Conservation (phyloP, 2,888 invertebrate genomes). For the Agrilus biguttatus region DNA sequence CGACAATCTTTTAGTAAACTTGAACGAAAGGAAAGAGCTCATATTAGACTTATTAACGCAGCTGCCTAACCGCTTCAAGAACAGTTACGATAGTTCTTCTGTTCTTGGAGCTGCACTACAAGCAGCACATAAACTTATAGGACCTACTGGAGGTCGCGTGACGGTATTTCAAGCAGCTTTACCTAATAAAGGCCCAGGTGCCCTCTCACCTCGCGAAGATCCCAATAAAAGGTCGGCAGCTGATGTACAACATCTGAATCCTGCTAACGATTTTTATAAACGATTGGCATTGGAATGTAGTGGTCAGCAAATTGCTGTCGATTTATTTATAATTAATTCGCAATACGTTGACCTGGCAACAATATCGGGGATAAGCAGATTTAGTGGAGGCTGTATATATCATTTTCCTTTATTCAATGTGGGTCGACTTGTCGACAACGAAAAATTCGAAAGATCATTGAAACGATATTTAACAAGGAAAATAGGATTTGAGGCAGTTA, state of each 20-base stretch:
- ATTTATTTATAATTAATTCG: conserved; percentile 84
- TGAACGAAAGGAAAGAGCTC: conserved; percentile 70
- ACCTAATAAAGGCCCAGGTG: conserved; percentile 78
- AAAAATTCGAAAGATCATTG: conserved; percentile 62
- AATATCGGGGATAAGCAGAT: conserved; percentile 84
- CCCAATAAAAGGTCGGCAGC: conserved; percentile 64
- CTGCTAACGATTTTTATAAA: conserved; percentile 97
- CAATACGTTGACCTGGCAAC: conserved; percentile 92
- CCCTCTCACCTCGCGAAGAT: conserved; percentile 74
- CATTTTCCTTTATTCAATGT: conserved; percentile 81
- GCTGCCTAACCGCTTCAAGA: conserved; percentile 54
- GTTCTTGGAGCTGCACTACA: conserved; percentile 89
- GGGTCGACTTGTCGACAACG: conserved; percentile 53
- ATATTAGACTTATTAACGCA: conserved; percentile 60
- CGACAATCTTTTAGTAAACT: conserved; percentile 81
- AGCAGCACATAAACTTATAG: conserved; percentile 83
- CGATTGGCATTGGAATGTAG: conserved; percentile 91
- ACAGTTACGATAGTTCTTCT: conserved; percentile 56
- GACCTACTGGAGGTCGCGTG: conserved; percentile 84
- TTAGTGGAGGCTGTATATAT: conserved; percentile 86
- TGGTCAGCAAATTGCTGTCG: conserved; percentile 90
- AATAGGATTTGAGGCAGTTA: conserved; percentile 97
- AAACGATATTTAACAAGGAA: conserved; percentile 86
- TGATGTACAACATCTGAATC: conserved; percentile 76
- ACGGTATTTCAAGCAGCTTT: conserved; percentile 88